Conservation (phyloP, 2,113 vertebrate species). For the Sebastes fasciatus region DNA sequence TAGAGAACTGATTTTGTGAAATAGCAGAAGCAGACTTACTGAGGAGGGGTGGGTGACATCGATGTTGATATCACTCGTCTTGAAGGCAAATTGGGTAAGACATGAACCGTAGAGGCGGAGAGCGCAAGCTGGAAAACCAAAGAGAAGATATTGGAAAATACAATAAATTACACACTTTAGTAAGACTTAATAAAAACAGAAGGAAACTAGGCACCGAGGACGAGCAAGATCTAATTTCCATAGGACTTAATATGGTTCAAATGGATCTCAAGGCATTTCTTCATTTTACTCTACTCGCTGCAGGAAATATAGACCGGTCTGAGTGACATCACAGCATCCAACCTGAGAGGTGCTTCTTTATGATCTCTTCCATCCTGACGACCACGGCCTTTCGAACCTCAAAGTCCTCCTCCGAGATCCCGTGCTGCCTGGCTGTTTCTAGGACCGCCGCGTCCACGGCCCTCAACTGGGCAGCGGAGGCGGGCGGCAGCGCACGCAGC, state of each 20-base stretch:
- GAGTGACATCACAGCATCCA: slow-evolving; percentile 22
- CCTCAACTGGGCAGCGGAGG: slow-evolving; percentile 88
- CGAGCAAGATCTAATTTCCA: background rate
- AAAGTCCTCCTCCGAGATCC: slow-evolving; percentile 94
- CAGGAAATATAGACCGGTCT: background rate
- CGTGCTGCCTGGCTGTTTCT: slow-evolving; percentile 88
- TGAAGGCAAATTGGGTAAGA: slow-evolving; percentile 95
- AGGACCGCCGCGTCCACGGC: slow-evolving; percentile 89
- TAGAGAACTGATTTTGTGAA: background rate
- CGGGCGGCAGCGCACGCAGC: slow-evolving; percentile 90
- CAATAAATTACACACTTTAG: background rate
- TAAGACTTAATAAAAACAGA: background rate
- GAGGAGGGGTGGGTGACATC: slow-evolving; percentile 92
- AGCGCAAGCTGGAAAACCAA: slow-evolving; percentile 87
- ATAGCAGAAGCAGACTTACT: slow-evolving; percentile 81
- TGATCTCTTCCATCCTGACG: slow-evolving; percentile 90
- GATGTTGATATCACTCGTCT: slow-evolving; percentile 96
- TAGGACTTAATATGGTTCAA: background rate
- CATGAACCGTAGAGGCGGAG: slow-evolving; percentile 96
- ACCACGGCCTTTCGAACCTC: slow-evolving; percentile 88
- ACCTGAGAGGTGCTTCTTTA: slow-evolving; percentile 91
- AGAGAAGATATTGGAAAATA: background rate
- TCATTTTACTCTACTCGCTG: background rate
- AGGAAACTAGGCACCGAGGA: background rate
- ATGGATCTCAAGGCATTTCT: background rate